Evolutionary conservation across 2,113 vertebrate species (phyloP).

Genomic region (Hylia prasina): DNA sequence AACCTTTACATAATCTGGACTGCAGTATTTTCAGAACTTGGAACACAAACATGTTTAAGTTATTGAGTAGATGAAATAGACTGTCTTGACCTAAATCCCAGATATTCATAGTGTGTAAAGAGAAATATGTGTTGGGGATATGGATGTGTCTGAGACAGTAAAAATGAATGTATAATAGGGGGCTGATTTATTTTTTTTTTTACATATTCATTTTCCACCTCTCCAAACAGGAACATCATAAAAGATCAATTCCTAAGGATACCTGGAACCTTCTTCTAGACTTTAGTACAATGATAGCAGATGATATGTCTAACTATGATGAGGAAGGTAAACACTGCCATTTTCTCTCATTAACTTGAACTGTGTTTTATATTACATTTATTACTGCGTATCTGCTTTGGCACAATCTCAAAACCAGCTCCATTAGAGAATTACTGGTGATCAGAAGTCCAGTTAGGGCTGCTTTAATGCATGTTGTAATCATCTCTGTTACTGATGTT

Average conservation of each 20-base stretch:
- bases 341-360: not conserved
- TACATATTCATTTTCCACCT: not conserved
- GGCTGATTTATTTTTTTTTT: not conserved
- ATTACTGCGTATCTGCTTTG: not conserved
- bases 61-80: not conserved
- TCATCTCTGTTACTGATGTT: not conserved
- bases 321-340: constrained; percentile 78
- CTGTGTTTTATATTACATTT: not conserved
- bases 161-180: not conserved
- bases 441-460: not conserved
- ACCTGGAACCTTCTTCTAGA: constrained; percentile 88
- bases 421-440: not conserved
- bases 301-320: constrained; percentile 88
- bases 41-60: not conserved
- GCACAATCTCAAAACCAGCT: not conserved
- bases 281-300: constrained; percentile 87
- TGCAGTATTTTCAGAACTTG: constrained; percentile 17
- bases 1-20: constrained; percentile 17
- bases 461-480: not conserved
- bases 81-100: not conserved
- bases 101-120: not conserved
- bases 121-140: not conserved
- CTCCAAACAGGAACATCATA: constrained; percentile 81
- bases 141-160: not conserved
- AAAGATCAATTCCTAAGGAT: constrained; percentile 87